Percentiles rank a stretch among this genome's conserved stretches.
Evolutionary conservation across 2,797 vertebrate species (phyloP).

Genomic region (Pagetopsis macropterus): DNA sequence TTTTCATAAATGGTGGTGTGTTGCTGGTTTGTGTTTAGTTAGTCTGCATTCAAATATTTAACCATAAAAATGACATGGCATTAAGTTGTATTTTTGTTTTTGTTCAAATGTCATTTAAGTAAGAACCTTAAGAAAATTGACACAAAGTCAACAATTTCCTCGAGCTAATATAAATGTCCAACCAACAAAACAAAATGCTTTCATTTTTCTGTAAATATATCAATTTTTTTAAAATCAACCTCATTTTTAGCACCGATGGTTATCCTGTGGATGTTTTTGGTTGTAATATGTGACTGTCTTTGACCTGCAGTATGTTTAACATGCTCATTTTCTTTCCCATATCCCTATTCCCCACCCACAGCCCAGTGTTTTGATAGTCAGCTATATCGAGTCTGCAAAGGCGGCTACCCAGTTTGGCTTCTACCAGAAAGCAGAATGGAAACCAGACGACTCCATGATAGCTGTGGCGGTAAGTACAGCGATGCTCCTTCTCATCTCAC

Average conservation of each 20-base stretch:
- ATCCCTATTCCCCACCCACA: conserved; percentile 66
- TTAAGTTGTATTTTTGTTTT: too few species aligned
- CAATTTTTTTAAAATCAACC: neutral
- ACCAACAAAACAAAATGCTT: neutral
- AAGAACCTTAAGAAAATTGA: neutral
- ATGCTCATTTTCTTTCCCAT: conserved; percentile 44
- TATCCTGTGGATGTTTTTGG: neutral
- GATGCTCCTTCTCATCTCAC: conserved; percentile 12
- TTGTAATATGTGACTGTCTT: conserved; percentile 6
- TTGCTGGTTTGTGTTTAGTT: neutral
- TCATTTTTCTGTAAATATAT: neutral
- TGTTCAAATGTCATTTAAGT: too few species aligned
- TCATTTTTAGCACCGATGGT: neutral
- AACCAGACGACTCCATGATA: conserved; percentile 94
- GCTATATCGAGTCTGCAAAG: conserved; percentile 94
- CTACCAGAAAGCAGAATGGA: conserved; percentile 95
- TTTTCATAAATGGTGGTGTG: neutral
- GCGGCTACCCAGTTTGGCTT: conserved; percentile 92
- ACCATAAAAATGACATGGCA: neutral
- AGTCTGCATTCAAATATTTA: neutral
- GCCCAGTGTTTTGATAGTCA: conserved; percentile 97
- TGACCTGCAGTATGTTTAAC: conserved; percentile 25
- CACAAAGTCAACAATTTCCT: neutral
- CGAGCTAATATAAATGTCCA: neutral
- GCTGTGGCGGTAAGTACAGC: conserved; percentile 92